These are phyloP conservation scores for Nicator chloris DNA, from an alignment of 2,113 vertebrate genomes.

Conservation along the genomic window DNA sequence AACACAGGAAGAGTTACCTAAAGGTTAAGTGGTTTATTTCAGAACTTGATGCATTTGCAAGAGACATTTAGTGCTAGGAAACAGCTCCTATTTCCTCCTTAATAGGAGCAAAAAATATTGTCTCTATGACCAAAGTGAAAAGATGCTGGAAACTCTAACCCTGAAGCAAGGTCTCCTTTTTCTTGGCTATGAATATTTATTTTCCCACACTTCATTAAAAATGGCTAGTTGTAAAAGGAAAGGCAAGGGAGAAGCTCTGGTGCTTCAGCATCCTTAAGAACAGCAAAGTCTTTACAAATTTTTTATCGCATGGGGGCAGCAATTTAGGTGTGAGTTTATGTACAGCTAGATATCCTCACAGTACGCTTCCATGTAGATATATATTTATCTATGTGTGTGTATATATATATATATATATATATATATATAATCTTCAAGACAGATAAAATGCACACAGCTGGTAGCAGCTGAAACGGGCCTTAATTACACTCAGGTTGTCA, in stretches of 20 bases:
- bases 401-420: background rate
- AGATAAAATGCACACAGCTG: constrained; percentile 79
- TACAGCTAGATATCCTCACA: background rate
- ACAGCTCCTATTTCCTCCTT: background rate
- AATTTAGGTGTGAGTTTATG: background rate
- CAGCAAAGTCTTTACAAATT: constrained; percentile 48
- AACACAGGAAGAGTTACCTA: background rate
- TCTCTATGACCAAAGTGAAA: background rate
- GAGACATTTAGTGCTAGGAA: background rate
- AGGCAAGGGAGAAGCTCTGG: background rate
- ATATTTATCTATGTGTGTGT: background rate
- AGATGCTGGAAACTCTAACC: background rate
- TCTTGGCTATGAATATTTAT: background rate
- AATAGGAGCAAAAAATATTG: background rate
- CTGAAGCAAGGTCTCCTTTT: background rate
- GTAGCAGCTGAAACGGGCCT: constrained; percentile 75
- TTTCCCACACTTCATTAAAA: background rate
- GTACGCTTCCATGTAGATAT: background rate
- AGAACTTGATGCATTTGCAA: background rate
- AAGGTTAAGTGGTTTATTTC: background rate
- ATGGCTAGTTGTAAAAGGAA: background rate
- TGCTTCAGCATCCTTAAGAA: background rate
- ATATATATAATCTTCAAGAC: constrained; percentile 54
- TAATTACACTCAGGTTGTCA: constrained; percentile 81
- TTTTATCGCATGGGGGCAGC: background rate